Base-by-base conservation (phyloP, 1,140 invertebrate species). In the Drosophila aff. region DNA sequence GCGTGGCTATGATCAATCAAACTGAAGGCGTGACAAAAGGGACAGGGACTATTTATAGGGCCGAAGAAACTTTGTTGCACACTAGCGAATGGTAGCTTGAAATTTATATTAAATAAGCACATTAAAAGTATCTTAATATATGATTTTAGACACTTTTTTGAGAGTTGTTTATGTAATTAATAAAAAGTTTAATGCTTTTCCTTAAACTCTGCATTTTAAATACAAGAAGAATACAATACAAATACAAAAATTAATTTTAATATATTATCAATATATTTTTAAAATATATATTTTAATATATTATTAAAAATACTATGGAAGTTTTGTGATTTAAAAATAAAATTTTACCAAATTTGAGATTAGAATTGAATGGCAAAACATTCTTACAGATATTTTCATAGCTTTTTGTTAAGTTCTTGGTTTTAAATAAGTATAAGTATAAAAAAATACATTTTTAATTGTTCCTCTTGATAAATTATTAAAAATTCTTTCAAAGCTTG, bases 1-100 rank as follows among this genome's bases (percentile, higher is more conserved):
- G 67, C 69, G 69, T 73, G 69, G 69, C 59, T 60, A 73, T 61
- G 69, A 73, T 73, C 69, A 71, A 73, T 73, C 67, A 72, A 60
- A 69, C 23, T 46, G 67, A 66, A 55, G 63, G 67, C 67, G 64
- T 71, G 67, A 71, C 67, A 68, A 71, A 72, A 72, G 38, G n/a
- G 50, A 68, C 36, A 72, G 31, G 46, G 64, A 16, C 26, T 67
- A 47, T 67, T 68, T 68, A 67, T 68, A 67, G 36, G 36, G 18
- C 44, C 26, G 26, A 26, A 8, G n/a, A 26, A 13, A 21, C 43
- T 44, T 67, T 26, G 31, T 55, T 52, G 46, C 21, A n/a, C 28
- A 9, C 15, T 11, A 47, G 2, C 38, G n/a, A 52, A 43, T 23
- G 46, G 4, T 3, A 43, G 16, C 11, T 15, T 23, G n/a, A 68